Percentiles rank a stretch among this genome's conserved stretches.
Conservation (phyloP, 2,113 vertebrate species). For the Benitochromis conjunctus region DNA sequence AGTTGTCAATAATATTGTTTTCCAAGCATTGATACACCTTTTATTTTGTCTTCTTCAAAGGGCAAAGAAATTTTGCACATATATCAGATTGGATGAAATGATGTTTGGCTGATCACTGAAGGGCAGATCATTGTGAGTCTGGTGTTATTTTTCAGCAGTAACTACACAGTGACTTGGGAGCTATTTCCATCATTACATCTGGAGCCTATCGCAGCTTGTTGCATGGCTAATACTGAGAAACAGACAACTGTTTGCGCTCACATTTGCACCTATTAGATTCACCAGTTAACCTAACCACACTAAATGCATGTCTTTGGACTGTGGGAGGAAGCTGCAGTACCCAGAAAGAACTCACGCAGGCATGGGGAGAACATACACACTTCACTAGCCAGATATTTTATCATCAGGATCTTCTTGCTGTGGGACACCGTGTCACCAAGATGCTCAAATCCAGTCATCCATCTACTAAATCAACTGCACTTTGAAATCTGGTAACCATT, state of each 20-base stretch:
- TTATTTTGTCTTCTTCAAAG: not conserved
- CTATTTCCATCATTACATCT: not conserved
- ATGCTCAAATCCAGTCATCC: not conserved
- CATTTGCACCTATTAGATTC: not conserved
- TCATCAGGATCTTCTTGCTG: not conserved
- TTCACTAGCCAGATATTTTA: not conserved
- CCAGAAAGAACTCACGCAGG: accelerated
- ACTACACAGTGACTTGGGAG: not conserved
- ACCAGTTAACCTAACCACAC: not conserved
- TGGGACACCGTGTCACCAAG: not conserved
- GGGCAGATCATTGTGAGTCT: not conserved
- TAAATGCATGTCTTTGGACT: not conserved
- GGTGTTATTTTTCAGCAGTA: not conserved
- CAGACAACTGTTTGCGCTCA: not conserved
- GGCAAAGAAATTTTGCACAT: not conserved
- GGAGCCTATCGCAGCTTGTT: not conserved
- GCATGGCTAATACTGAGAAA: not conserved
- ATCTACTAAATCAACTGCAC: not conserved
- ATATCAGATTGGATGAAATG: not conserved
- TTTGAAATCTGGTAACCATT: not conserved
- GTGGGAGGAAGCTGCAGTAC: not conserved
- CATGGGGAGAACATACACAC: not conserved
- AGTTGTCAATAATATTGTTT: not conserved
- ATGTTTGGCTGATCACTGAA: not conserved
- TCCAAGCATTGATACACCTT: not conserved